Evolutionary conservation across 92 coral and sea anemone genomes (phyloP).

Genomic region (Paramuricea clavata): DNA sequence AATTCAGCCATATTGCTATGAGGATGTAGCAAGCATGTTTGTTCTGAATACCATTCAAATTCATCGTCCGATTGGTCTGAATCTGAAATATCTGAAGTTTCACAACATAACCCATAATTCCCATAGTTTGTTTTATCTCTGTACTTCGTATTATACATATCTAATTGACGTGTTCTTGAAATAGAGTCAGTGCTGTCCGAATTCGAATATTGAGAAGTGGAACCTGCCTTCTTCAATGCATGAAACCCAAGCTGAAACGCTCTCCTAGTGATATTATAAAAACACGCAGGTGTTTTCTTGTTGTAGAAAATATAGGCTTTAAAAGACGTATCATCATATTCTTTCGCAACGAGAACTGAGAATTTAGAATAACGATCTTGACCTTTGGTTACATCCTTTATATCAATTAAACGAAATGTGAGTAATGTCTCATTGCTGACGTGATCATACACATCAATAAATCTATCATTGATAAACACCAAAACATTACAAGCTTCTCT

Average conservation of each 20-base stretch:
- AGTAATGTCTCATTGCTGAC: neutral
- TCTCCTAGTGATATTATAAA: neutral
- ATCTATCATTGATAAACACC: neutral
- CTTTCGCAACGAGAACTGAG: neutral
- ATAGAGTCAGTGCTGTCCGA: neutral
- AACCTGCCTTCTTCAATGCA: neutral
- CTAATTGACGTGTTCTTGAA: neutral
- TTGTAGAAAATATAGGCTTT: conserved; percentile 8
- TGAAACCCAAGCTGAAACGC: neutral
- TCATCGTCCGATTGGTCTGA: neutral
- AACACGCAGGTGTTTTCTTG: conserved; percentile 7
- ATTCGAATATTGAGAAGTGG: neutral
- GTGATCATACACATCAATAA: neutral
- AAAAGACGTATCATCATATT: neutral
- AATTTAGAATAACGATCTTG: neutral
- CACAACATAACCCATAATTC: neutral
- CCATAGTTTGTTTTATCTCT: neutral
- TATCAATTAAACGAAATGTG: conserved; percentile 14
- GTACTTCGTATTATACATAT: neutral
- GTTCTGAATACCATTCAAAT: neutral
- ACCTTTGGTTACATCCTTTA: conserved; percentile 2
- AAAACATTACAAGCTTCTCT: neutral
- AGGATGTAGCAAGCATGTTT: neutral
- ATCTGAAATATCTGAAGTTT: neutral
- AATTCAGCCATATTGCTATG: too few relatives aligned